Evolutionary conservation across 1,140 invertebrate species (phyloP).

Genomic region (Drosophila hydei): DNA sequence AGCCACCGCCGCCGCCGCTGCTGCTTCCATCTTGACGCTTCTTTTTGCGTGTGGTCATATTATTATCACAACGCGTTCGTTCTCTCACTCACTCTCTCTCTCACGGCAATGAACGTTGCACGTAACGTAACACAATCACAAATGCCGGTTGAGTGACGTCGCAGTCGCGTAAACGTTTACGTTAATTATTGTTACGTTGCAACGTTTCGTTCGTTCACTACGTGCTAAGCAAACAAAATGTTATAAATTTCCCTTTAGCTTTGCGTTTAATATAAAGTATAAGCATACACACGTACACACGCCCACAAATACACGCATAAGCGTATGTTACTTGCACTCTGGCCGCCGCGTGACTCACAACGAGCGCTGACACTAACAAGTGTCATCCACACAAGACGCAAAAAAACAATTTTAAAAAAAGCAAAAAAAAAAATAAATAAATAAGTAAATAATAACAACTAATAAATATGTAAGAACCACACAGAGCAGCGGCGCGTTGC

Average conservation of each 20-base stretch:
- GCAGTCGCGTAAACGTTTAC: conserved; percentile 45
- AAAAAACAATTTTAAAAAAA: conserved; percentile 11
- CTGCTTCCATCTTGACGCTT: conserved; percentile 88
- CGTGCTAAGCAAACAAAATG: conserved; percentile 41
- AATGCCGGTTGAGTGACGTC: conserved; percentile 54
- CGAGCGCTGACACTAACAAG: conserved; percentile 38
- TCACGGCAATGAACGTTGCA: conserved; percentile 25
- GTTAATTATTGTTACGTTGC: conserved; percentile 50
- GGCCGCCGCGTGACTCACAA: conserved; percentile 44
- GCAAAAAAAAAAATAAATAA: conserved; percentile 19
- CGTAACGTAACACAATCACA: conserved; percentile 44
- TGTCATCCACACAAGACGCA: conserved; percentile 38
- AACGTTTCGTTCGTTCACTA: conserved; percentile 36
- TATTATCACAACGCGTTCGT: conserved; percentile 45
- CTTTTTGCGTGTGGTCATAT: conserved; percentile 91
- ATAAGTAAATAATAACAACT: conserved; percentile 43
- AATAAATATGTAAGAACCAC: conserved; percentile 33
- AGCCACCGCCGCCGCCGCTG: conserved; percentile 85
- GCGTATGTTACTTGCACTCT: conserved; percentile 35
- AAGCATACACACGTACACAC: conserved; percentile 13
- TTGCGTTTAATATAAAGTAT: conserved; percentile 22
- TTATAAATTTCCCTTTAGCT: conserved; percentile 32
- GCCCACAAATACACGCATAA: conserved; percentile 12
- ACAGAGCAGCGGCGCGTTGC: conserved; percentile 38
- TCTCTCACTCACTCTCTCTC: conserved; percentile 18